phyloP scores from a whole-genome alignment of 2,113 vertebrate species.

The Synchiropus splendidus region DNA sequence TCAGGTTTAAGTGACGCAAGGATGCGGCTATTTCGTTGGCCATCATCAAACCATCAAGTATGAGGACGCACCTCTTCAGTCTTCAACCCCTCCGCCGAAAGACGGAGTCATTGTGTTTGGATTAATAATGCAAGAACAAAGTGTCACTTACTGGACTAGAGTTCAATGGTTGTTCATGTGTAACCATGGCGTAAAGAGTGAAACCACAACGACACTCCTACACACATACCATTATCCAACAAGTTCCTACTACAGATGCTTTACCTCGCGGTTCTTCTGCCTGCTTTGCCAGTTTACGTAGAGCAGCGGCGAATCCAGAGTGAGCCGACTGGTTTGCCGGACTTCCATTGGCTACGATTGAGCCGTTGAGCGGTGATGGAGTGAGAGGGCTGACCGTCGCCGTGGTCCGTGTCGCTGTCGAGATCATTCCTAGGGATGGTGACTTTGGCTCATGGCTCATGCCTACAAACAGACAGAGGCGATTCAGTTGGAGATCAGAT shows the following conservation, averaged over 20 bases:
- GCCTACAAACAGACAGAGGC: slow-evolving; percentile 72
- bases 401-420: slow-evolving; percentile 92
- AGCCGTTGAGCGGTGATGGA: slow-evolving; percentile 92
- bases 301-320: slow-evolving; percentile 95
- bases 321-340: slow-evolving; percentile 87
- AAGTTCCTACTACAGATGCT: background rate
- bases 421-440: slow-evolving; percentile 99
- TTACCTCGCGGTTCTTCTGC: slow-evolving; percentile 97
- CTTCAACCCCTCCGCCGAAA: too few relatives aligned
- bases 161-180: too few relatives aligned
- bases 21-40: too few relatives aligned
- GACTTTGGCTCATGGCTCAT: slow-evolving; percentile 99
- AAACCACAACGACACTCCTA: background rate
- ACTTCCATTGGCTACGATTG: slow-evolving; percentile 94
- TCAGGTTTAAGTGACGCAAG: too few relatives aligned
- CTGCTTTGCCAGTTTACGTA: slow-evolving; percentile 98
- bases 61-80: too few relatives aligned
- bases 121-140: too few relatives aligned
- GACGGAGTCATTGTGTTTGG: too few relatives aligned
- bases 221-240: background rate
- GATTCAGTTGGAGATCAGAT: slow-evolving; percentile 15
- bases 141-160: too few relatives aligned
- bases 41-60: too few relatives aligned
- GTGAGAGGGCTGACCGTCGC: slow-evolving; percentile 97
- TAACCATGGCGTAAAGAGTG: too few relatives aligned